Percentiles rank a stretch among this genome's conserved stretches.
Evolutionary conservation across 2,797 vertebrate species (phyloP).

Genomic region (Sebastes kiyomatsui): DNA sequence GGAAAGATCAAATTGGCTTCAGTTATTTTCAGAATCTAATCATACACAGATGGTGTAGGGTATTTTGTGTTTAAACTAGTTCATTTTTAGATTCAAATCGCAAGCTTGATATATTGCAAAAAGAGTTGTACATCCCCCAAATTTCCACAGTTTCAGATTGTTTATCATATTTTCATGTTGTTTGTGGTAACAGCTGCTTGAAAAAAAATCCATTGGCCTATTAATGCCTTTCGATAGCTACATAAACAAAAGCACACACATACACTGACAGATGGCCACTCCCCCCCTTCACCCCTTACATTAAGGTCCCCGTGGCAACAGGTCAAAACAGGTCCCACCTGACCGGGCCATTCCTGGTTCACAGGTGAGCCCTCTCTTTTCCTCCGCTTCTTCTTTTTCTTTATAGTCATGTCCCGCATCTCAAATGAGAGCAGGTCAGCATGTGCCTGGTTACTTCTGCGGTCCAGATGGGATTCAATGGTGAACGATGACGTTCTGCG

Average conservation of each 20-base stretch:
- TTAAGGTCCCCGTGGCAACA: conserved; percentile 74
- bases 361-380: conserved; percentile 75
- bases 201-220: conserved; percentile 28
- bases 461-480: conserved; percentile 72
- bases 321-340: conserved; percentile 82
- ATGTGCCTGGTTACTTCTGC: conserved; percentile 69
- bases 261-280: conserved; percentile 67
- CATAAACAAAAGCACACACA: conserved; percentile 48
- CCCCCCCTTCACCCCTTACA: conserved; percentile 53
- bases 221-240: conserved; percentile 35
- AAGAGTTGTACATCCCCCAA: background rate
- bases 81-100: background rate
- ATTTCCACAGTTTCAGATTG: background rate
- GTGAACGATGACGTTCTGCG: conserved; percentile 37
- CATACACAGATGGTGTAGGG: background rate
- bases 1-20: background rate
- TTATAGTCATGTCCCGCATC: conserved; percentile 48
- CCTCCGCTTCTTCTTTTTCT: conserved; percentile 48
- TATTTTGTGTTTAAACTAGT: background rate
- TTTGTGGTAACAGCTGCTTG: conserved; percentile 42
- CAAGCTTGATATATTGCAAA: too few species aligned
- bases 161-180: conserved; percentile 6
- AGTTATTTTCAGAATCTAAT: background rate
- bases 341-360: conserved; percentile 71
- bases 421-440: conserved; percentile 73